Evolutionary conservation across 2,113 vertebrate genomes (phyloP).

Genomic region (Albula goreensis): DNA sequence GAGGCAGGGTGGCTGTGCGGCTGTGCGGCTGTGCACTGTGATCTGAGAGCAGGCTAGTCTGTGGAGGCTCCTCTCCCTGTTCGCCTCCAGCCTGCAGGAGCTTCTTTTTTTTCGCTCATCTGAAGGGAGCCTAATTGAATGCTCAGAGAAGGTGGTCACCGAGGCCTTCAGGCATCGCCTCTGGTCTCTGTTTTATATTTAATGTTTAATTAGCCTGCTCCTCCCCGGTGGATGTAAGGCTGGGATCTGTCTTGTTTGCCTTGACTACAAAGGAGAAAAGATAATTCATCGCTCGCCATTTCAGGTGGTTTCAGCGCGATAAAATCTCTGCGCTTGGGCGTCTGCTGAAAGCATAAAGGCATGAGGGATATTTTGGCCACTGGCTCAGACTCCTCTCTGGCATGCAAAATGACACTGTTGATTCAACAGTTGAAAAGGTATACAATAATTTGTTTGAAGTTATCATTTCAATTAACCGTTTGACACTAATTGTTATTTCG

Average conservation of each 20-base stretch:
- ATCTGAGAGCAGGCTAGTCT: neutral
- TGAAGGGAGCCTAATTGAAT: slow-evolving; percentile 24
- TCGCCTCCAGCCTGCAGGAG: slow-evolving; percentile 1
- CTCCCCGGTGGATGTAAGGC: slow-evolving; percentile 24
- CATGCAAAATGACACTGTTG: neutral
- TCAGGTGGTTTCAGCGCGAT: neutral
- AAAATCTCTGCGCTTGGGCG: neutral
- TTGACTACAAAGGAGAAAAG: slow-evolving; percentile 30
- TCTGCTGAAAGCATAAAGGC: neutral
- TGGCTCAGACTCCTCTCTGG: neutral
- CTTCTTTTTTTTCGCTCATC: slow-evolving; percentile 9
- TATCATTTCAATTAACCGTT: too few species aligned
- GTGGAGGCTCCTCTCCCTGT: neutral
- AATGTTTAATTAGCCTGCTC: slow-evolving; percentile 32
- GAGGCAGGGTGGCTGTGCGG: neutral
- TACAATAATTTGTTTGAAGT: too few species aligned
- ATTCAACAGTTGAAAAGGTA: too few species aligned
- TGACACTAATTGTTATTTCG: neutral
- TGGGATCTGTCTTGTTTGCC: slow-evolving; percentile 31
- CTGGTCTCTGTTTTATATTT: slow-evolving; percentile 28
- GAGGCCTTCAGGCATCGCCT: slow-evolving; percentile 24
- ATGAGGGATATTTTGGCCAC: neutral
- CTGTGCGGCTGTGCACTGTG: neutral
- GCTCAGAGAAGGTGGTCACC: slow-evolving; percentile 27
- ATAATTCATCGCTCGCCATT: slow-evolving; percentile 22